Base-by-base conservation (phyloP, 2,888 invertebrate genomes). In the Himalopsyche japonica region DNA sequence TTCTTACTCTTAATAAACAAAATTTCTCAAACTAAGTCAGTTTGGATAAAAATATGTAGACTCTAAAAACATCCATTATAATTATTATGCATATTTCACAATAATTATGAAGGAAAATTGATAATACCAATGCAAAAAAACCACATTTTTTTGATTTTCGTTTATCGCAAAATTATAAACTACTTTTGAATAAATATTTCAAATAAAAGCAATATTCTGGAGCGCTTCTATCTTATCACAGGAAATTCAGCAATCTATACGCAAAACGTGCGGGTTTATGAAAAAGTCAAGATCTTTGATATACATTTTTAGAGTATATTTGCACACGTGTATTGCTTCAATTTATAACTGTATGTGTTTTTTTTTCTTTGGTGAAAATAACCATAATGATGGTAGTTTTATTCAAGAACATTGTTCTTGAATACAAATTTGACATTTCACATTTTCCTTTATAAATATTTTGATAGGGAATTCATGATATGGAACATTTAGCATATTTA, bases 201-300 rank as follows among this genome's bases (percentile, higher is more conserved):
- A 70, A 70, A 70, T 70, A 70, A 70, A 70, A 70, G 30, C 70
- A 70, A 70, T 70, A 27, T 70, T 70, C 70, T 70, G 10, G 20
- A 5, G 70, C 8, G 70, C 70, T 10, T 34, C 77, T 77, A 43
- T 34, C 77, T 77, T 77, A 77, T 77, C 77, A n/a, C 37, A 34
- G 77, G 43, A 77, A 77, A 77, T 77, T 77, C 20, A 32, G 37
- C 34, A 77, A 77, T 77, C 77, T 77, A 77, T 43, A 77, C 77
- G 37, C 43, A 34, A 43, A 34, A 77, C 77, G 43, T 77, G 77
- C 37, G n/a, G 77, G 77, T 43, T 77, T 77, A 77, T 77, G 77
- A 77, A 77, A 70, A 37, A 77, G 77, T 77, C 37, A 43, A 34
- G 77, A 34, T 43, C 43, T 77, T 77, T 34, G 77, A 77, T 37